Conservation (phyloP, 2,113 vertebrate genomes). For the rabbit (Oryctolagus cuniculus) region DNA sequence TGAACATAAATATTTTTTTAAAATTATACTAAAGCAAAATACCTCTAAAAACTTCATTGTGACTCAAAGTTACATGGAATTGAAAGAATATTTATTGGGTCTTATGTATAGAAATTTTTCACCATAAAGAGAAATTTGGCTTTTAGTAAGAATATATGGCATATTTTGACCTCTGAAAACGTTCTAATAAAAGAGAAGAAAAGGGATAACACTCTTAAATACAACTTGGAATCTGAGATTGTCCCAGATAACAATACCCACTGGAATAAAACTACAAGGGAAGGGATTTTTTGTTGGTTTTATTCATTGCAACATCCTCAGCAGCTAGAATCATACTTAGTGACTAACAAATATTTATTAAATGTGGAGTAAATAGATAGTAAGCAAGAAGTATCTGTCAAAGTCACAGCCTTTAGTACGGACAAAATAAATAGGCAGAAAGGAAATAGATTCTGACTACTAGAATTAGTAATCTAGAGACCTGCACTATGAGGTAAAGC, state of each 20-base stretch:
- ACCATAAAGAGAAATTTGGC: neutral
- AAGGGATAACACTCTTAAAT: neutral
- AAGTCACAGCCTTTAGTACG: neutral
- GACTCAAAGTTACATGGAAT: neutral
- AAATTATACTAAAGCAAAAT: no score
- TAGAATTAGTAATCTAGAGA: neutral
- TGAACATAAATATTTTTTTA: no score
- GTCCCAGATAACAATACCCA: neutral
- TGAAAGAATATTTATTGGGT: neutral
- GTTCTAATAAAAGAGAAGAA: neutral
- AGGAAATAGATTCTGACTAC: neutral
- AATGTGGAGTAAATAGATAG: neutral
- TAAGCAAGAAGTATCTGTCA: neutral
- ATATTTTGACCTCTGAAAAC: neutral
- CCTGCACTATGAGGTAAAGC: accelerated
- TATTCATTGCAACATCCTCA: neutral
- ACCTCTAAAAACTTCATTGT: neutral
- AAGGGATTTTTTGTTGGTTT: neutral
- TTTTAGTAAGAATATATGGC: neutral
- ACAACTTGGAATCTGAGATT: neutral
- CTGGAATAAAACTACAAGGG: neutral
- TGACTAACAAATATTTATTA: neutral
- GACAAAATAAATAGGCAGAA: neutral
- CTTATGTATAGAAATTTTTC: neutral
- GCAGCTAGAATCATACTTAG: neutral